Evolutionary conservation across 2,113 vertebrate genomes (phyloP), one percentile per base, ranked within the genome.

Genomic region (Sclerurus mexicanus): DNA sequence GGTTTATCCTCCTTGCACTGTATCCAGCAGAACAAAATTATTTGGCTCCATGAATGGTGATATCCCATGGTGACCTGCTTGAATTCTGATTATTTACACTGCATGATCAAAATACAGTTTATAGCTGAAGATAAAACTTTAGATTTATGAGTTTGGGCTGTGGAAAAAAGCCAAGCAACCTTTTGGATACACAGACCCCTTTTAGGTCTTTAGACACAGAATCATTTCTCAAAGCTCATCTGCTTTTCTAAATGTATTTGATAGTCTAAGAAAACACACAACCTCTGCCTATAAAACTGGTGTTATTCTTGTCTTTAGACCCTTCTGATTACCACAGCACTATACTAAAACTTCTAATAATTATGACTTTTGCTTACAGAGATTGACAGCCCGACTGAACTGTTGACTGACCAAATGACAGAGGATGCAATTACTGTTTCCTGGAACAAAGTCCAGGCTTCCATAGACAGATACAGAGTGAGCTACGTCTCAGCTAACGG

Each of bases 401-500:
- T 99, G 66, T 76, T 97, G 89, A 97, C 98, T 49, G 89, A 93
- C 10, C 86, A 91, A 49, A 97, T 99, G 66, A 98, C 98, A 11
- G 99, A 99, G 77, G 97, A 98, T 92, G 98, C 98, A 2, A 97
- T 98, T 27, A 98, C 91, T 2, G 77, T 99, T 75, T 98, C 97
- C 52, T 99, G 99, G 99, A 98, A 98, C 37, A 95, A 52, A 6
- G 98, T 98, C 59, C 98, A 87, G 81, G 98, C 98, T 19, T 73
- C 92, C n/a, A 96, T 98, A 9, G 98, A 99, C 30, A 98, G 96
- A 95, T 99, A 99, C 83, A 96, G 98, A 96, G 95, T 98, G 91
- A 98, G 90, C 79, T 99, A 98, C 91, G 97, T 96, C 20, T 98
- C 98, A 1, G 91, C 97, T 8, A 96, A 97, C 4, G 98, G 98